phyloP scores from a whole-genome alignment of 2,113 vertebrate genomes.

The Camarhynchus parvulus region DNA sequence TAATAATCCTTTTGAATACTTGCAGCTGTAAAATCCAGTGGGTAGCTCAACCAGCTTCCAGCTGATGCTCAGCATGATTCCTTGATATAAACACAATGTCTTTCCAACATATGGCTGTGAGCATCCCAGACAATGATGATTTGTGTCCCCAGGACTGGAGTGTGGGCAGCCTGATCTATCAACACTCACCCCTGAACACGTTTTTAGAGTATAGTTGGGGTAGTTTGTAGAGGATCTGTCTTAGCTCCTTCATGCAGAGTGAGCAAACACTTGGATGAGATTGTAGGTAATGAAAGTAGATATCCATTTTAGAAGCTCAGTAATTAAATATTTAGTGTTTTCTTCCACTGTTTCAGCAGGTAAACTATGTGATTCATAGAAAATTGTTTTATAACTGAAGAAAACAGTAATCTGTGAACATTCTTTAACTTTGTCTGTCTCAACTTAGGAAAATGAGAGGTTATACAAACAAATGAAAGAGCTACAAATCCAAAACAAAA shows the following conservation, averaged over 20 bases:
- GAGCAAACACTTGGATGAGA: neutral
- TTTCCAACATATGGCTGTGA: neutral
- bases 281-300: neutral
- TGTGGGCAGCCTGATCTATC: neutral
- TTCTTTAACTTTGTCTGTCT: neutral
- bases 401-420: neutral
- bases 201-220: neutral
- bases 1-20: neutral
- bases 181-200: neutral
- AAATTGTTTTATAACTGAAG: neutral
- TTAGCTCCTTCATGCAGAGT: neutral
- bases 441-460: constrained; percentile 89
- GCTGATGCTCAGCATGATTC: neutral
- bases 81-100: neutral
- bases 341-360: neutral
- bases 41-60: neutral
- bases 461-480: constrained; percentile 88
- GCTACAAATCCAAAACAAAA: constrained; percentile 84
- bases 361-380: neutral
- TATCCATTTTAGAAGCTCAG: neutral
- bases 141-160: neutral
- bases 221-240: neutral
- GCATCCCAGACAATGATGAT: neutral
- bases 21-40: neutral
- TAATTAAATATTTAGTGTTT: neutral